phyloP scores from a whole-genome alignment of 2,888 invertebrate genomes.

The Eupithecia dodoneata region DNA sequence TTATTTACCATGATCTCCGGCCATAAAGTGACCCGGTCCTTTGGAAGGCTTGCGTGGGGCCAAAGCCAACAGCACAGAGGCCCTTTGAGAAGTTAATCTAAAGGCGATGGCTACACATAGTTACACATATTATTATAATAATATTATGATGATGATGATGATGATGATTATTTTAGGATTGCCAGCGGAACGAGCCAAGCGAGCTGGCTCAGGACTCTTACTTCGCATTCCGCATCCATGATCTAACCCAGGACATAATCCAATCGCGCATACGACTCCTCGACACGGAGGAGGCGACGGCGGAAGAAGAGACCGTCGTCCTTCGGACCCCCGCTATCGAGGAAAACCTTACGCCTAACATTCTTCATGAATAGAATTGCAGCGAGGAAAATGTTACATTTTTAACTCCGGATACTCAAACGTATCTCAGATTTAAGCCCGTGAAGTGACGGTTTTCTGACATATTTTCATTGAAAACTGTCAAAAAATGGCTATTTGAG shows the following conservation, averaged over 20 bases:
- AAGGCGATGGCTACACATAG: too few relatives aligned
- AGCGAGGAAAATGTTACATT: neutral
- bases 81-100: too few relatives aligned
- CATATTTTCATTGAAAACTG: too few relatives aligned
- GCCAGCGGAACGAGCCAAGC: constrained; percentile 86
- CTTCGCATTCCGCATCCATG: constrained; percentile 67
- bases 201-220: constrained; percentile 67
- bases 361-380: constrained; percentile 38
- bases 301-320: constrained; percentile 36
- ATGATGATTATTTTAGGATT: constrained; percentile 79
- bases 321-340: constrained; percentile 39
- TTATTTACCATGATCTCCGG: too few relatives aligned
- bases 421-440: too few relatives aligned
- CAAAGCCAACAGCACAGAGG: too few relatives aligned
- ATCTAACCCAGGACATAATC: constrained; percentile 61
- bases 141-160: neutral
- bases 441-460: too few relatives aligned
- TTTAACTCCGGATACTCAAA: neutral
- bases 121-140: neutral
- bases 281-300: constrained; percentile 20
- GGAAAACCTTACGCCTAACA: constrained; percentile 54
- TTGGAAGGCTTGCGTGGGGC: too few relatives aligned
- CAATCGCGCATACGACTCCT: constrained; percentile 46
- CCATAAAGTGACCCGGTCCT: too few relatives aligned
- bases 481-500: too few relatives aligned